A percentile compares a stretch with the other conserved stretches of the same genome.
phyloP scores from a whole-genome alignment of 2,888 invertebrate genomes.

The Prosapia bicincta region DNA sequence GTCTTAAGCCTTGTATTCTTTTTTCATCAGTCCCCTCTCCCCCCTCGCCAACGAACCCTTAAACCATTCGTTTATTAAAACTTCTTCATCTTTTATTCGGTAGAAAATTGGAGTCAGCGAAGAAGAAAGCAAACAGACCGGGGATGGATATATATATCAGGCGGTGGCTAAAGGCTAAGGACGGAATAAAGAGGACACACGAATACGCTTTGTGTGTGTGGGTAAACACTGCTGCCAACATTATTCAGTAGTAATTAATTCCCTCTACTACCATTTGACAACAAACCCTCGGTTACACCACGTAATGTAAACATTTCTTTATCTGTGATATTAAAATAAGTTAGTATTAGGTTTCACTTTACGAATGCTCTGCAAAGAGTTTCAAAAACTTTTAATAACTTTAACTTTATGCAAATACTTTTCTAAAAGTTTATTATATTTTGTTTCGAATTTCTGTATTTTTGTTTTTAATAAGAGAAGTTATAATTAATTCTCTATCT shows the following conservation, averaged over 20 bases:
- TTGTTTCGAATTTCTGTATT: no score
- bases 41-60: conserved; percentile 35
- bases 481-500: no score
- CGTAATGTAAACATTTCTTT: not conserved
- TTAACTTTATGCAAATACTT: not conserved
- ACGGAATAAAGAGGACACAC: not conserved
- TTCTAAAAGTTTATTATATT: not conserved
- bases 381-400: not conserved
- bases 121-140: conserved; percentile 44
- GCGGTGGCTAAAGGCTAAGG: not conserved
- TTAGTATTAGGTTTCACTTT: not conserved
- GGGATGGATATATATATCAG: conserved; percentile 23
- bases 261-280: not conserved
- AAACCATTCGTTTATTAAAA: conserved; percentile 44
- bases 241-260: not conserved
- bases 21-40: conserved; percentile 32
- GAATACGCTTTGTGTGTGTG: not conserved
- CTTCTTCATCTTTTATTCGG: conserved; percentile 46
- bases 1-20: conserved; percentile 29
- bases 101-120: conserved; percentile 45
- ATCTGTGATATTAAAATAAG: not conserved
- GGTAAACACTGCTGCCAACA: not conserved
- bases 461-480: no score
- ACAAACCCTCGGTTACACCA: not conserved
- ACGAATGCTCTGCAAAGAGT: not conserved